Evolutionary conservation across 2,113 vertebrate genomes (phyloP).

Genomic region (Smithornis capensis): DNA sequence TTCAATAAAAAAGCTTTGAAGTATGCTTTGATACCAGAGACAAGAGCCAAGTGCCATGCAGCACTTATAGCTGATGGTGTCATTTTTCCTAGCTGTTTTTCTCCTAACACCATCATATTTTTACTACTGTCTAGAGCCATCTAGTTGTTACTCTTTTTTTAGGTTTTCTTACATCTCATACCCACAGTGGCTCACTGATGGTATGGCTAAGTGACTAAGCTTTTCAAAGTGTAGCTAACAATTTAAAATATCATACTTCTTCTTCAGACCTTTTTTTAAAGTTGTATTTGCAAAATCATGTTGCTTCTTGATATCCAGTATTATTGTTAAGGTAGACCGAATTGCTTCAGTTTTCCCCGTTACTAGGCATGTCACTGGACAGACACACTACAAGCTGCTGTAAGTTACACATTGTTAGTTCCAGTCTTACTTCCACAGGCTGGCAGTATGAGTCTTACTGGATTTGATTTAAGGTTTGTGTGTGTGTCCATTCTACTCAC

Average conservation of each 20-base stretch:
- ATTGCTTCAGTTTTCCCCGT: neutral
- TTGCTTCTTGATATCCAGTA: neutral
- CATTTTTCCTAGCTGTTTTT: neutral
- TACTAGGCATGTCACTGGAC: neutral
- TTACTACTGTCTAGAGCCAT: neutral
- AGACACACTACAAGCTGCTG: neutral
- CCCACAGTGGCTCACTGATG: neutral
- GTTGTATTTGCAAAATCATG: neutral
- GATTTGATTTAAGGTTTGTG: neutral
- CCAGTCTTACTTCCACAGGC: neutral
- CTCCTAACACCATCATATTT: neutral
- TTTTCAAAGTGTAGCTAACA: neutral
- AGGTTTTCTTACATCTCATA: neutral
- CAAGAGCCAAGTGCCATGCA: neutral
- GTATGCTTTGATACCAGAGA: neutral
- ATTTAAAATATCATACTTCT: neutral
- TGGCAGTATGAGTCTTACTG: neutral
- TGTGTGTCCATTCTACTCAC: neutral
- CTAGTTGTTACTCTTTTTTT: neutral
- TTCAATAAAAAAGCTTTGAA: neutral
- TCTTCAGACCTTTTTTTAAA: neutral
- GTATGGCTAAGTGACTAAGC: neutral
- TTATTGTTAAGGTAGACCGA: neutral
- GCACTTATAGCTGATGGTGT: neutral
- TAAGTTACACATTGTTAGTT: neutral